Evolutionary conservation across 30 jellyfish, hydroid and myxozoan genomes (phyloP).

Genomic region (Morbakka virulenta): DNA sequence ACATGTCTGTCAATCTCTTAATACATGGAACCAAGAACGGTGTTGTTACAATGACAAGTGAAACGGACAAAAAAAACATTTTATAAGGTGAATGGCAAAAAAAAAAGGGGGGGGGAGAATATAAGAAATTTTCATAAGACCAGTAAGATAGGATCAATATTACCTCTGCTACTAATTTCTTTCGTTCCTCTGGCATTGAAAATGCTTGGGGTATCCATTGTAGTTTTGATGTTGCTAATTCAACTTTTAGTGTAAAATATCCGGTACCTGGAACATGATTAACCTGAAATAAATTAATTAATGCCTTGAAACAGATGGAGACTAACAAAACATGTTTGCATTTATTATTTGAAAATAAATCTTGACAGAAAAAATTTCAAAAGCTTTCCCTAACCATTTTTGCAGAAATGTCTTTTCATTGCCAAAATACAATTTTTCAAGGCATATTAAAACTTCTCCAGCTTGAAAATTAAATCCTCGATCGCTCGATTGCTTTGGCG

Average conservation of each 20-base stretch:
- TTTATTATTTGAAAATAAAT: not conserved
- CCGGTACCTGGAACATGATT: constrained; percentile 93
- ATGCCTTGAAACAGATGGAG: not conserved
- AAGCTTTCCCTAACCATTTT: no score
- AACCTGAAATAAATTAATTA: constrained; percentile 28
- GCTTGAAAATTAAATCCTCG: no score
- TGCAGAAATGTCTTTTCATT: no score
- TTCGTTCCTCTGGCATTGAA: constrained; percentile 66
- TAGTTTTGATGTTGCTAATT: constrained; percentile 82
- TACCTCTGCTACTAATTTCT: constrained; percentile 51
- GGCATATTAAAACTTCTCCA: no score
- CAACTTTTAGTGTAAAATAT: constrained; percentile 75
- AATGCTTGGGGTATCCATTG: constrained; percentile 88
- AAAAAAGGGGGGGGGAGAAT: no score
- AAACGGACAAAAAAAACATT: not conserved
- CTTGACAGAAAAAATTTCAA: no score
- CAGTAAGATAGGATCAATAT: no score
- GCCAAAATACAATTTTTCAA: no score
- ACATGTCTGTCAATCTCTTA: no score
- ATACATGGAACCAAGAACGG: not conserved
- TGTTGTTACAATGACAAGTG: not conserved
- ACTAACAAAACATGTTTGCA: not conserved
- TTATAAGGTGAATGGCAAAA: not conserved
- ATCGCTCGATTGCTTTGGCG: no score
- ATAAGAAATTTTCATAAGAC: no score